phyloP scores from a whole-genome alignment of 2,113 vertebrate genomes.

The Lagenorhynchus albirostris region DNA sequence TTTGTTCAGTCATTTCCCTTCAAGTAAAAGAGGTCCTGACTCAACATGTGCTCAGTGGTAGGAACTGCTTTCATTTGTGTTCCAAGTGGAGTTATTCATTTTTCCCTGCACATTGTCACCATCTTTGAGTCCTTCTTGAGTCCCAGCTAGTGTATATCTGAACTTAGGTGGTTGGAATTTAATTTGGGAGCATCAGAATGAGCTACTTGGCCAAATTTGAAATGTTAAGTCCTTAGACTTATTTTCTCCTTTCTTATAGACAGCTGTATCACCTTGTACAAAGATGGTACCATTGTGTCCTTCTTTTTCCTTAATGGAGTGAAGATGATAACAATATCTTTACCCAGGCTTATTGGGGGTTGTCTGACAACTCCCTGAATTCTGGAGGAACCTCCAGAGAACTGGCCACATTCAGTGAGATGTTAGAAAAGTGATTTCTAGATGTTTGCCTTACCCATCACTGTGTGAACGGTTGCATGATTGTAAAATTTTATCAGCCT shows the following conservation, averaged over 20 bases:
- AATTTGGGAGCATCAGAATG: neutral
- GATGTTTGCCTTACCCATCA: neutral
- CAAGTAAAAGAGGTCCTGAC: neutral
- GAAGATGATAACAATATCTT: neutral
- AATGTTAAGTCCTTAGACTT: neutral
- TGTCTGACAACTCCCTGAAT: neutral
- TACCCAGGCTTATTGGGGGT: neutral
- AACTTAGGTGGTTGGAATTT: neutral
- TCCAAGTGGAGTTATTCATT: neutral
- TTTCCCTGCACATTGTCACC: neutral
- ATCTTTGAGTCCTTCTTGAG: conserved; percentile 15
- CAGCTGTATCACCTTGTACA: neutral
- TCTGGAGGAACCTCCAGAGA: neutral
- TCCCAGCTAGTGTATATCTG: neutral
- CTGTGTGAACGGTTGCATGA: neutral
- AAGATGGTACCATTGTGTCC: neutral
- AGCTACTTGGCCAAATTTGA: neutral
- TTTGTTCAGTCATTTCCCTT: neutral
- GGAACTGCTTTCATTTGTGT: neutral
- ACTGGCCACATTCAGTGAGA: neutral
- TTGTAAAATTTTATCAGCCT: neutral
- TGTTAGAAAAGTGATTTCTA: neutral
- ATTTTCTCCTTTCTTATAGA: neutral
- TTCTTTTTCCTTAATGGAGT: neutral
- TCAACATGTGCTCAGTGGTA: neutral